These are phyloP conservation scores for Lepidiolamprologus cunningtoni DNA, from an alignment of 2,113 vertebrate species.

Conservation along the genomic window DNA sequence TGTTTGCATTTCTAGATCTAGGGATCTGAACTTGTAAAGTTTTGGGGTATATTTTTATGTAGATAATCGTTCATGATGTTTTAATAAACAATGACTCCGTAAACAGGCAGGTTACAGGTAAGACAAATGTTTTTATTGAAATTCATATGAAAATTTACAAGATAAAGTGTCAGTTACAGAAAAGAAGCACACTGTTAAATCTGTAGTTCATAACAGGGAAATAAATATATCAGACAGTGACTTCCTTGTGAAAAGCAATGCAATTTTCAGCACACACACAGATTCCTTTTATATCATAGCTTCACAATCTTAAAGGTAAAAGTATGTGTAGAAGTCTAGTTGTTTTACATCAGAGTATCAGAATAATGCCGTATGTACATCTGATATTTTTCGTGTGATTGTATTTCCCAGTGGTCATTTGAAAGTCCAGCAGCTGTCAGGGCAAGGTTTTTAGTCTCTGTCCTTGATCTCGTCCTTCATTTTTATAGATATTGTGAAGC, in stretches of 20 bases:
- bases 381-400: not conserved
- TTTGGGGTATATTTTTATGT: not conserved
- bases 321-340: not conserved
- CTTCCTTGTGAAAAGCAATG: not conserved
- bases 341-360: not conserved
- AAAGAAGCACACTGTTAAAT: not conserved
- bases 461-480: not conserved
- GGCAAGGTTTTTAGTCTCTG: not conserved
- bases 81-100: not conserved
- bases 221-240: not conserved
- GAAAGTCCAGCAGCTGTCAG: not conserved
- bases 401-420: not conserved
- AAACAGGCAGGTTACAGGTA: not conserved
- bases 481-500: slow-evolving; percentile 36
- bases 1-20: not conserved
- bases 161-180: not conserved
- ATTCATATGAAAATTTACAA: not conserved
- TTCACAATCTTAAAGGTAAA: not conserved
- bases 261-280: not conserved
- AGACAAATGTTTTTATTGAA: not conserved
- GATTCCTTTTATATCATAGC: not conserved
- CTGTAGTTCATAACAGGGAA: not conserved
- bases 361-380: not conserved
- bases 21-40: not conserved
- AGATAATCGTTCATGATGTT: not conserved